Evolutionary conservation across 2,797 vertebrate species (phyloP), one percentile per base, ranked within the genome.

Genomic region (Ceyx erithaca): DNA sequence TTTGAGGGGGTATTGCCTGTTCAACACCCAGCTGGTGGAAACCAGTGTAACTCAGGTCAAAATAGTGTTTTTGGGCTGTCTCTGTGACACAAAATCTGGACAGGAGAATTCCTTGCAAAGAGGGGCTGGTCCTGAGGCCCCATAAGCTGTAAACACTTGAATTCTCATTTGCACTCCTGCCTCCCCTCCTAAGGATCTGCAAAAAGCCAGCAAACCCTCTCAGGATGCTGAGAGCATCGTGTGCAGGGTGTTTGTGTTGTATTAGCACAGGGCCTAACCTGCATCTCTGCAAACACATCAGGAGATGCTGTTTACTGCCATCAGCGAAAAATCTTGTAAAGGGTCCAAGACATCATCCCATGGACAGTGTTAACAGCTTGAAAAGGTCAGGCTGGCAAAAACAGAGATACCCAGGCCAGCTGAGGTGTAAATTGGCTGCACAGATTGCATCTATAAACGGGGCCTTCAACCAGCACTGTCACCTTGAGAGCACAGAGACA

Each of bases 361-460:
- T 2, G 49, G 79, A 80, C 70, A 21, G 57, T 8, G 54, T 58
- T 68, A 94, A 83, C 73, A 83, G 71, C 90, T 80, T 64, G 92
- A 70, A 85, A 93, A 93, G 94, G 92, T 63, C 93, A 85, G 88
- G 78, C 45, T 37, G 45, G 69, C 80, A 55, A 41, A 67, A 92
- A 28, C 26, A 49, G 7, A 61, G 5, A 28, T 7, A 26, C 22
- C 43, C 37, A 55, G 73, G 59, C 3, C 3, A 26, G 85, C 58
- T 61, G 89, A 79, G 78, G 59, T 62, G 71, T 25, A n/a, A 41
- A 45, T 16, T 4, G 71, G 9, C 30, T 55, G 77, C 14, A 3
- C 6, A 8, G 52, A 1, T 1, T 3, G 70, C 41, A 30, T 31
- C 16, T 4, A 3, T 16, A 17, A 43, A 6, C 0, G 1, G 22